Base-by-base conservation (phyloP, 1,140 invertebrate genomes). In the Cherax quadricarinatus region DNA sequence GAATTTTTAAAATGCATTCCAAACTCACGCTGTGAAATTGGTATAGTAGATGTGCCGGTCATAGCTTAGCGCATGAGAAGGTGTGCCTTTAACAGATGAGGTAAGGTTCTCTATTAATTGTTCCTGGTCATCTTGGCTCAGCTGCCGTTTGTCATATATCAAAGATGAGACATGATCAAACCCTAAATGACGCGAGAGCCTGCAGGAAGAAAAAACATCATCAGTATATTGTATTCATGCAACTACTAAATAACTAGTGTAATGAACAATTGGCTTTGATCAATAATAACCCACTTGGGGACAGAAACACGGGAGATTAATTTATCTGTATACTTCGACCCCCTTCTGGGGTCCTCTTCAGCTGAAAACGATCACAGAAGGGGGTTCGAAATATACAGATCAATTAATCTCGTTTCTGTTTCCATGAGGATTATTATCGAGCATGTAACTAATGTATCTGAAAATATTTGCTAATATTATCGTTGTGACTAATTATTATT, bases 31-130 rank as follows among this genome's bases (percentile, higher is more conserved):
- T 21, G 75, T 81, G 51, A 91, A 91, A 51, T 91, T 82, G 18
- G 82, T 87, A 24, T 91, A 91, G 51, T 91, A 91, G 30, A 91
- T 73, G 48, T 91, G 89, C 7, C 89, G n/a, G 41, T 91, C 89
- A 41, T 91, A 91, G 73, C 89, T 91, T 18, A 86, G 75, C 9
- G 84, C 9, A 24, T 66, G 51, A 1, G 78, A 24, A 30, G 89
- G 60, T n/a, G 78, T 51, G 3, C 79, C 57, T 4, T n/a, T 21
- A 12, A 62, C 9, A 21, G 82, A n/a, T 30, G 75, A 60, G 48
- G 89, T 91, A 18, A 91, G 84, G 49, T 81, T 86, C 24, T 80
- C 48, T 5, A 91, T 73, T n/a, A 91, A 70, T 48, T 86, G 57
- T 10, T 66, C 14, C 41, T 78, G 84, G 24, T 70, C 79, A 0